Evolutionary conservation across 2,888 invertebrate genomes (phyloP).

Genomic region (Liposcelis brunnea): DNA sequence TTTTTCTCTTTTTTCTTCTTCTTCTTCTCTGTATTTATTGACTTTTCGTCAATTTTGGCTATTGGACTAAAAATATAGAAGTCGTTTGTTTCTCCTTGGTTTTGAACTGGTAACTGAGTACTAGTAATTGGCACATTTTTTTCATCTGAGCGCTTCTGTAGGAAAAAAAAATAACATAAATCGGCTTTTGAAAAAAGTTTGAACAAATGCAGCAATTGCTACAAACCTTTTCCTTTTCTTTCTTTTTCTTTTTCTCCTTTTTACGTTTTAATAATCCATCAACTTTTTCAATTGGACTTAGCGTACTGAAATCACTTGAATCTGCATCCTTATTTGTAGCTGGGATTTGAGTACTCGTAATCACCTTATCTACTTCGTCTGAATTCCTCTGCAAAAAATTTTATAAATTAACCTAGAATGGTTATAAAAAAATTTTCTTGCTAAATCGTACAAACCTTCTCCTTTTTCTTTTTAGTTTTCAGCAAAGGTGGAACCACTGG

Average conservation of each 20-base stretch:
- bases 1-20: neutral
- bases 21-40: neutral
- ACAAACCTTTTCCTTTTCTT: constrained; percentile 2
- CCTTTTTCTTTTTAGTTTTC: neutral
- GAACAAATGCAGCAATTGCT: no score
- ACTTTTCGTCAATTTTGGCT: neutral
- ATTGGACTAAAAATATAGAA: neutral
- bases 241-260: constrained; percentile 2
- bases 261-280: constrained; percentile 6
- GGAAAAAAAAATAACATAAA: no score
- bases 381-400: no score
- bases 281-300: constrained; percentile 12
- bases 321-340: neutral
- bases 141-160: no score
- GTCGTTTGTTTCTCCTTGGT: neutral
- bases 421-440: no score
- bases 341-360: no score
- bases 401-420: no score
- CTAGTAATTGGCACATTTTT: no score
- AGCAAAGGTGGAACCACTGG: neutral
- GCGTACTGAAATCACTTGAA: neutral
- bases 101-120: neutral
- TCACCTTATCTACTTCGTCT: no score
- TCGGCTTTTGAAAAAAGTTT: no score
- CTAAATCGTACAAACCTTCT: no score